Evolutionary conservation across 1,140 invertebrate genomes (phyloP), one percentile per base, ranked within the genome.

Genomic region (Euura saliciscinereae): DNA sequence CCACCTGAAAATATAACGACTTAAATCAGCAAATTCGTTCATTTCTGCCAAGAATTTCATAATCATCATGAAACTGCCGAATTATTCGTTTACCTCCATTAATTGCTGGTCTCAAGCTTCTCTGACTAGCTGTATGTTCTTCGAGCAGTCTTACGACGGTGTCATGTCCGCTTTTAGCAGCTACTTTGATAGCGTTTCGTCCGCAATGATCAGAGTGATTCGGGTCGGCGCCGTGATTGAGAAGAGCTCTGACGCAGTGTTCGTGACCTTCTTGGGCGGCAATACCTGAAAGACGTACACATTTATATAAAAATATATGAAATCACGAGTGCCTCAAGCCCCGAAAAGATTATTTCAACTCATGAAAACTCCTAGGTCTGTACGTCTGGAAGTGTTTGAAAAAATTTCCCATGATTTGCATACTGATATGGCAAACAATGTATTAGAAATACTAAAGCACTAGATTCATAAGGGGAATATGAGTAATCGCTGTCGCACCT

Each of bases 121-220:
- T 81, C 77, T 86, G 86, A 81, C 84, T 85, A 7, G 82, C 86
- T 75, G 86, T 85, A 78, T 89, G 88, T 79, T 92, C 90, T 77
- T 91, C 90, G 42, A 95, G 84, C 28, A 95, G 81, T 78, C 90
- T 88, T 28, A 93, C 91, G 44, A 95, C 92, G n/a, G 89, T 89
- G 44, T 90, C 87, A 81, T 95, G 94, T 0, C 93, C 93, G 76
- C 92, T 93, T 86, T 95, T 95, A 1, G 92, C 89, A 3, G 94
- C 93, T 10, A 95, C 93, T 78, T 93, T 90, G 67, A 94, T 89
- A 4, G 94, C 93, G 76, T 94, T 95, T 68, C 94, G 84, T 77
- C 97, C 96, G 84, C 95, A 98, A 76, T 96, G 93, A 86, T 98
- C 97, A 0, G 95, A 96, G 82, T 97, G 96, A 80, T 94, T 92